Evolutionary conservation across 2,797 vertebrate species (phyloP).

Genomic region (Rhinella marina): DNA sequence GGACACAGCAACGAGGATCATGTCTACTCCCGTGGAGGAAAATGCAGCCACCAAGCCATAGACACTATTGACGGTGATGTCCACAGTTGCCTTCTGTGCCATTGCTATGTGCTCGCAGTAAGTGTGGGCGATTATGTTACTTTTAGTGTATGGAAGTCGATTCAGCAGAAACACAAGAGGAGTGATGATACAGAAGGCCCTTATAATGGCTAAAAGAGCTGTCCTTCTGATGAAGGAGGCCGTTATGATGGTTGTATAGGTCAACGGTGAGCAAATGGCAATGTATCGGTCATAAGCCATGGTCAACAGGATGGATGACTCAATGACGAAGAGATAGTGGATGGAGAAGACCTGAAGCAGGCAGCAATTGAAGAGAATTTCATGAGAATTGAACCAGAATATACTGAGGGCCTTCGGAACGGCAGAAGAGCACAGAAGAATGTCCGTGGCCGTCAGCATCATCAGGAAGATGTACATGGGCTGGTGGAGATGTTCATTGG

Average conservation of each 20-base stretch:
- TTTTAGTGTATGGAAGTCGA: slow-evolving; percentile 4
- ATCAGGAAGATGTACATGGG: slow-evolving; percentile 45
- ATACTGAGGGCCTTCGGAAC: slow-evolving; percentile 45
- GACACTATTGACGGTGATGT: slow-evolving; percentile 35
- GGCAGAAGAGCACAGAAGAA: slow-evolving; percentile 30
- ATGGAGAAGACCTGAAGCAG: slow-evolving; percentile 24
- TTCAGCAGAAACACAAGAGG: slow-evolving; percentile 25
- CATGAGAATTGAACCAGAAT: slow-evolving; percentile 32
- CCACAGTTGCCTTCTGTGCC: slow-evolving; percentile 2
- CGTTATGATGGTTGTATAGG: not conserved
- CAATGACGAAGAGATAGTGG: slow-evolving; percentile 13
- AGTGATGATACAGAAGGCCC: not conserved
- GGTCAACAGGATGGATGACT: slow-evolving; percentile 23
- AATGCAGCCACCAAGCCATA: slow-evolving; percentile 19
- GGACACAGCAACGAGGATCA: slow-evolving; percentile 25
- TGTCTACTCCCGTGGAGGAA: slow-evolving; percentile 8
- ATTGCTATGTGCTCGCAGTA: slow-evolving; percentile 44
- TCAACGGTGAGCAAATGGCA: slow-evolving; percentile 27
- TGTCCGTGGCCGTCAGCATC: slow-evolving; percentile 13
- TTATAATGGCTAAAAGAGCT: not conserved
- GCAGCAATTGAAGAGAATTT: slow-evolving; percentile 28
- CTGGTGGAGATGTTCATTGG: slow-evolving; percentile 43
- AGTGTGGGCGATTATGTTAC: slow-evolving; percentile 7
- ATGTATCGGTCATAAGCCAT: slow-evolving; percentile 47
- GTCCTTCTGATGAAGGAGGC: not conserved